These are phyloP conservation scores for Corythaixoides concolor DNA, from an alignment of 2,113 vertebrate genomes.

Conservation along the genomic window DNA sequence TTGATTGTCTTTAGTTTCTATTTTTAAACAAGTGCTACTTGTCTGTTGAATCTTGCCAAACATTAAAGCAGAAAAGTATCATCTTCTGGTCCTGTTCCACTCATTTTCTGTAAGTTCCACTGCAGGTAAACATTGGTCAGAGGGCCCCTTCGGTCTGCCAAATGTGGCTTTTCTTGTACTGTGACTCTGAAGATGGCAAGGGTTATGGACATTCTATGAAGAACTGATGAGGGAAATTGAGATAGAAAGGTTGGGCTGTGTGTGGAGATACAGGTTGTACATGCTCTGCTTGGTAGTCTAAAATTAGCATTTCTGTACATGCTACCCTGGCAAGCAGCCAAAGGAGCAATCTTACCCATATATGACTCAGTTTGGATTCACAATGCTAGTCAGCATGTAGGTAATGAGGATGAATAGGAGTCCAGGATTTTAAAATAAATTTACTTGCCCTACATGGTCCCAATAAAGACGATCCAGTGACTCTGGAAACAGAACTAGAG, in stretches of 20 bases:
- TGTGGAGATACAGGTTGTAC: too few species aligned
- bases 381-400: background rate
- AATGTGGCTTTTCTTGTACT: background rate
- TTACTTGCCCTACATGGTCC: too few species aligned
- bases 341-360: background rate
- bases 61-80: background rate
- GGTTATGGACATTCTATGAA: background rate
- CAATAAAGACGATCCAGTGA: background rate
- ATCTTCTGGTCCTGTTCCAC: background rate
- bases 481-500: background rate
- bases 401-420: background rate
- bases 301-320: background rate
- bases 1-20: background rate
- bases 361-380: background rate
- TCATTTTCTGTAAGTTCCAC: background rate
- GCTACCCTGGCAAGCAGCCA: background rate
- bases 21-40: background rate
- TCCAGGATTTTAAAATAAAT: background rate
- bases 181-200: background rate
- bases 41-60: background rate
- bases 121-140: background rate
- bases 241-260: background rate
- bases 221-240: background rate
- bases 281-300: background rate
- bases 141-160: background rate